phyloP scores from a whole-genome alignment of 2,113 vertebrate genomes.

The Oplegnathus fasciatus region DNA sequence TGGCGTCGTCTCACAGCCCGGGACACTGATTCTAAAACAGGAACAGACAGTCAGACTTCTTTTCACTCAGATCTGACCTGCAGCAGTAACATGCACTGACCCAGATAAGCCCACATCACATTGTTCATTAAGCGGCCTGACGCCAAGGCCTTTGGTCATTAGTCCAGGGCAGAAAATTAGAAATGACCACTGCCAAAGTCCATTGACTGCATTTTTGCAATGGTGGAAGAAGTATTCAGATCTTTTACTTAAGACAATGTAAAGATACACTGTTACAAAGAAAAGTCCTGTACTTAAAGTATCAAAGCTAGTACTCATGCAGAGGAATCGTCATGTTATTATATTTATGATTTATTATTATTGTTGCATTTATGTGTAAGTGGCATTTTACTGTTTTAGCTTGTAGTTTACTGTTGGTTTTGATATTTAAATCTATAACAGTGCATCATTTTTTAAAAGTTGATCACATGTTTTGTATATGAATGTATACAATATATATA shows the following conservation, averaged over 20 bases:
- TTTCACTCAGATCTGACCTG: slow-evolving; percentile 53
- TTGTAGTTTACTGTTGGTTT: background rate
- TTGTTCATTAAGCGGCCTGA: slow-evolving; percentile 44
- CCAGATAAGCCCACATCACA: slow-evolving; percentile 54
- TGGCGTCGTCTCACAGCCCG: slow-evolving; percentile 1
- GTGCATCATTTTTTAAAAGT: background rate
- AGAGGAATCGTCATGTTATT: background rate
- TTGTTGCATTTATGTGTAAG: background rate
- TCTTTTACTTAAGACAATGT: background rate
- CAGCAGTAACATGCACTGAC: slow-evolving; percentile 57
- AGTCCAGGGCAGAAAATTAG: slow-evolving; percentile 20
- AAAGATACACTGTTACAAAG: background rate
- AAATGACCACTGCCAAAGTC: slow-evolving; percentile 42
- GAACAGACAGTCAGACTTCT: slow-evolving; percentile 34
- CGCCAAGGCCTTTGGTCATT: slow-evolving; percentile 42
- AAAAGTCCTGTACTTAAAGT: background rate
- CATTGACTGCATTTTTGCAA: slow-evolving; percentile 9
- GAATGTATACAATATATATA: no score
- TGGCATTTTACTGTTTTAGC: background rate
- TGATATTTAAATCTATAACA: background rate
- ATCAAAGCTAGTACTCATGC: background rate
- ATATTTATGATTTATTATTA: background rate
- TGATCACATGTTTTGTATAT: background rate
- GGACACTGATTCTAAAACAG: slow-evolving; percentile 39
- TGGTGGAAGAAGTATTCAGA: background rate